Evolutionary conservation across 1,140 invertebrate species (phyloP), one percentile per base, ranked within the genome.

Genomic region (Dendroctonus ponderosae): DNA sequence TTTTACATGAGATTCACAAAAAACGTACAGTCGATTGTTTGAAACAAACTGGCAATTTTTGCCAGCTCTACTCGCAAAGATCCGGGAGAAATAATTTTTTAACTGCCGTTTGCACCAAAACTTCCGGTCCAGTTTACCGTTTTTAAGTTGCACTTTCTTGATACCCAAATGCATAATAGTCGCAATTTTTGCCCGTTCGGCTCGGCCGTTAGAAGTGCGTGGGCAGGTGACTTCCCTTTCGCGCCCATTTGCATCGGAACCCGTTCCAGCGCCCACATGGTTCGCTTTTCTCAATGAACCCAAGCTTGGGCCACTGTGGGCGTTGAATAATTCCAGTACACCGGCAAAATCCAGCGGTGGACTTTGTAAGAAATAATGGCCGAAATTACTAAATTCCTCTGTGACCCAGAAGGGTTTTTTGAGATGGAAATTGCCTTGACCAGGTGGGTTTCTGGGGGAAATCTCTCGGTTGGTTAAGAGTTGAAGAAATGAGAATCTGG

Each of bases 211-310:
- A 66, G 63, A 66, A 57, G n/a, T 43, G 58, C 67, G 70, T 74
- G 70, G 73, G 72, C 71, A 72, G 70, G 70, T 71, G 71, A 74
- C 72, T 74, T 74, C 72, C 72, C 72, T 74, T 74, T 74, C 72
- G 72, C 72, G 68, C 70, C 70, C 69, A 69, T 72, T 74, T 72
- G 68, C 71, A 72, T 72, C 50, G 70, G 68, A 74, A 74, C 72
- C 70, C 71, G 72, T 72, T 74, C 66, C 60, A 51, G 66, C 72
- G 69, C 72, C 72, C 72, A 74, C 72, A 38, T 43, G 44, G n/a
- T 46, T 62, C 65, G 68, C 65, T 62, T 74, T 74, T 72, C 67
- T 74, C 67, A 74, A 74, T 74, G 72, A 74, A 72, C 70, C 66
- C 59, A 62, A 61, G 26, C 26, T 63, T 67, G 66, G 68, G n/a